Conservation (phyloP, 2,113 vertebrate genomes). For the Lates calcarifer region DNA sequence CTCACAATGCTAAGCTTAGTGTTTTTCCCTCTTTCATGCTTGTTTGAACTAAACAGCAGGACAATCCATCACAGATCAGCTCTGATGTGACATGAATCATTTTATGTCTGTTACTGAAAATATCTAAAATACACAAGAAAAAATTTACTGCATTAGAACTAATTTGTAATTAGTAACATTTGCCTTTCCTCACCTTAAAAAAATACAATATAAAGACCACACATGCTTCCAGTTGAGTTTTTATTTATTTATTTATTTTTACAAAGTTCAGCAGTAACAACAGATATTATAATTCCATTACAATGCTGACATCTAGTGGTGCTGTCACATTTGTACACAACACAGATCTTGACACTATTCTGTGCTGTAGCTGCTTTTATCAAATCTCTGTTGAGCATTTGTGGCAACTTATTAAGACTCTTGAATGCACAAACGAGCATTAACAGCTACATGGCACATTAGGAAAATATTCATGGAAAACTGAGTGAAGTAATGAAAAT, state of each 20-base stretch:
- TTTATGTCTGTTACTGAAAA: neutral
- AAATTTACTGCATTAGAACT: neutral
- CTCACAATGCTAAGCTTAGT: neutral
- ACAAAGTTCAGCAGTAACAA: neutral
- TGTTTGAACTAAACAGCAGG: neutral
- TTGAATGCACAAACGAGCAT: slow-evolving; percentile 27
- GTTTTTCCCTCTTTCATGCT: neutral
- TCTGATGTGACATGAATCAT: neutral
- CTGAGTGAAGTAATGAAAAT: slow-evolving; percentile 65
- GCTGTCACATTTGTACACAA: slow-evolving; percentile 26
- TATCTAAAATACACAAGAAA: neutral
- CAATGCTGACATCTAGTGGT: slow-evolving; percentile 83
- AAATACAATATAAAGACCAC: neutral
- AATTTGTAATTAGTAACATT: too few relatives aligned
- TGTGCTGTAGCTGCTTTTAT: neutral
- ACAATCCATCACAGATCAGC: neutral
- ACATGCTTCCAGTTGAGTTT: neutral
- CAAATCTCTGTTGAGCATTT: neutral
- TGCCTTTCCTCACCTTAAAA: neutral
- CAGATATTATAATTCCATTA: slow-evolving; percentile 36
- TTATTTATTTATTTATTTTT: neutral
- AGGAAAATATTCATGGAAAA: slow-evolving; percentile 62
- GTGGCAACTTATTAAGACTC: neutral
- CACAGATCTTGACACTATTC: neutral
- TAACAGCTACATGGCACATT: slow-evolving; percentile 13